Base-by-base conservation (phyloP, 2,113 vertebrate species). In the Ctenodactylus gundi region DNA sequence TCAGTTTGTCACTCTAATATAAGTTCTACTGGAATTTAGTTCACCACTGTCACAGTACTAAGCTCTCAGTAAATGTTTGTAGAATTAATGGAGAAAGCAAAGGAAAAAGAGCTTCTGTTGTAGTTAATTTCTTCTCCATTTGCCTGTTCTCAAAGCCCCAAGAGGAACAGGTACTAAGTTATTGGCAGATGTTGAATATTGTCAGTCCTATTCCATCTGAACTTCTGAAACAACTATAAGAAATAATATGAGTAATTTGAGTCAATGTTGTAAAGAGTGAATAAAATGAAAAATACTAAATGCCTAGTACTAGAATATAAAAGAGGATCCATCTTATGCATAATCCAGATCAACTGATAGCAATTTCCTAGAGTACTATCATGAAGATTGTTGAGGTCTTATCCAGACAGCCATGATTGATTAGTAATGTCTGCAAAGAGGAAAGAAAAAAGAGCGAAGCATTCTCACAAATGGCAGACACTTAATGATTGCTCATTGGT, bases 201-300 rank as follows among this genome's bases (percentile, higher is more conserved):
- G 88, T 49, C 41, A 82, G 67, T 57, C 81, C 55, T 62, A 67
- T 60, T 93, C 77, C 51, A 88, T 60, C 51, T 73, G 55, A 94
- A 77, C 2, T 31, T 90, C 53, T 72, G 53, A 58, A 72, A 82
- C 17, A 85, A 58, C 57, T 73, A 0, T 73, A 77, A 46, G 57
- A 36, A 96, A 84, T 68, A 88, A 76, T 34, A n/a, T 46, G 20
- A 4, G 13, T 67, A 83, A 1, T 53, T 58, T 88, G 25, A 92
- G 72, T 58, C n/a, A 87, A 92, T 80, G 41, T 53, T 75, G 39
- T 44, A 89, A 89, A 51, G 53, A 91, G 53, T 85, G 88, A 72
- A 62, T 78, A 49, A 95, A 96, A 85, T 67, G 89, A 83, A 57
- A 84, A 80, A 93, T 68, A 77, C 15, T 49, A 78, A 95, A 46